Conservation (phyloP, 2,113 vertebrate genomes). For the Penelope pileata region DNA sequence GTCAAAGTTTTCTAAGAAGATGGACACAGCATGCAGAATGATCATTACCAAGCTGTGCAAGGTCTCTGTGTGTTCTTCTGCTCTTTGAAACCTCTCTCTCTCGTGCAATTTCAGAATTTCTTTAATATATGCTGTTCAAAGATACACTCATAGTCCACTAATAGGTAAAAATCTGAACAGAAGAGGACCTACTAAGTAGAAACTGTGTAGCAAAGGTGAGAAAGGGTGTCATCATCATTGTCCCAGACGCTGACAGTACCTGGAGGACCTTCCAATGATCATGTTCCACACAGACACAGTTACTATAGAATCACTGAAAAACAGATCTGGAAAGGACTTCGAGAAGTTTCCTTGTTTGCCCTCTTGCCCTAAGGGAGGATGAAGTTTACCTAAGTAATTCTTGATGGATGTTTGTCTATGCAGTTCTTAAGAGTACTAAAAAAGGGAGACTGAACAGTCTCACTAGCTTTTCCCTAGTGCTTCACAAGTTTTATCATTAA, state of each 20-base stretch:
- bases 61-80: neutral
- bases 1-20: neutral
- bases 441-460: neutral
- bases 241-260: neutral
- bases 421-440: neutral
- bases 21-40: fast-evolving
- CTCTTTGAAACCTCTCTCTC: neutral
- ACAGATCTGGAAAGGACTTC: neutral
- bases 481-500: neutral
- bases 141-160: neutral
- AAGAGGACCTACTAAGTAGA: neutral
- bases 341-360: neutral
- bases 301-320: neutral
- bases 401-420: neutral
- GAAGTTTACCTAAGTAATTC: neutral
- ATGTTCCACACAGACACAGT: neutral
- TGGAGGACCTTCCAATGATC: neutral
- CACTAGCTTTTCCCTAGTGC: neutral
- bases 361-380: neutral
- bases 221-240: neutral
- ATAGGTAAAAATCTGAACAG: neutral
- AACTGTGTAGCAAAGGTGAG: neutral
- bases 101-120: neutral
- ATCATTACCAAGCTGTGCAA: neutral
- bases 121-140: neutral